Base-by-base conservation (phyloP, 1,140 invertebrate genomes). In the Platorchestia sp. region DNA sequence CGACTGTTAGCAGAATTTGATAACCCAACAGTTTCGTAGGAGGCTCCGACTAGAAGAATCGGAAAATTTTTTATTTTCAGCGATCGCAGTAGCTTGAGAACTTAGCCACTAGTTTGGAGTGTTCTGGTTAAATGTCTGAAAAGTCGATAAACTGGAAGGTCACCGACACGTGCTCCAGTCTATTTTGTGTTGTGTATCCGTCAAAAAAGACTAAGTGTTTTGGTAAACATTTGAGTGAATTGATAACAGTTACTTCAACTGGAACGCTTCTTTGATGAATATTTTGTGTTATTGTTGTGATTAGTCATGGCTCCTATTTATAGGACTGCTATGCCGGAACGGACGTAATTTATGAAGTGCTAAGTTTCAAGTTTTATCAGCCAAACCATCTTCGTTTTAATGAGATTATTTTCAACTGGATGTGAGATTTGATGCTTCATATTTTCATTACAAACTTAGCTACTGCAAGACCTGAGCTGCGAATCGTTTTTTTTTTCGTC, bases 111-210 rank as follows among this genome's bases (percentile, higher is more conserved):
- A 75, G 59, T 75, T 75, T 22, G 59, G 59, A 75, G 59, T 42
- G 87, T 89, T 89, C 36, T 42, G 43, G 87, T 89, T 89, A 89
- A 89, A 89, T 89, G 87, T 89, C 41, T 44, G 86, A n/a, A 86
- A 89, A 89, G 43, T 89, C 87, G 87, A 89, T 89, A 41, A 44
- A 89, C 87, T 89, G 87, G 87, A 89, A 89, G 10, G 87, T 44
- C 87, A 42, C 41, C 41, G 43, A 89, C 43, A 41, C 87, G 87
- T 89, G n/a, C 87, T 89, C 41, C n/a, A 89, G 43, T 89, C 27
- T 5, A 22, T 42, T 6, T 14, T 89, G 87, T 89, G 43, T 42
- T 89, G 7, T 14, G 43, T 89, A 16, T 42, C 87, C 41, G n/a
- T 44, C 43, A 41, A 27, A 41, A 89, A 89, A 89, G 87, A 89